Percentiles rank a stretch among this genome's conserved stretches.
Evolutionary conservation across 2,888 invertebrate genomes (phyloP).

Genomic region (Encarsia formosa): DNA sequence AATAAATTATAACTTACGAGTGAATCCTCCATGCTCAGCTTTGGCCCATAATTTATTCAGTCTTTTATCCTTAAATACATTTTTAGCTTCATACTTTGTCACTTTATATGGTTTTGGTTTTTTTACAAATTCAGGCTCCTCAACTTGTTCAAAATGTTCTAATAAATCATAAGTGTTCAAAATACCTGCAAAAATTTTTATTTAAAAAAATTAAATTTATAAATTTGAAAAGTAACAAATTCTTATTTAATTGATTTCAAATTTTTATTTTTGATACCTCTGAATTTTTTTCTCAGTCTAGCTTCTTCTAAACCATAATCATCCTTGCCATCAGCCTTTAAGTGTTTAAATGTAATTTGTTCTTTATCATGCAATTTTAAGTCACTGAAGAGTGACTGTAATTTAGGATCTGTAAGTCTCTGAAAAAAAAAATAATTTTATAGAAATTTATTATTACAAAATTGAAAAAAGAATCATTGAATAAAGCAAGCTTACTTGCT

Average conservation of each 20-base stretch:
- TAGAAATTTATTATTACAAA: conserved; percentile 1
- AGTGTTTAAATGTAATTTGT: conserved; percentile 78
- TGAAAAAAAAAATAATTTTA: conserved; percentile 43
- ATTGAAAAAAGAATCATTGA: neutral
- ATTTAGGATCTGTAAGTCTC: conserved; percentile 77
- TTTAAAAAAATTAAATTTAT: neutral
- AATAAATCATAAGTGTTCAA: conserved; percentile 77
- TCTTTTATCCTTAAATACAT: conserved; percentile 85
- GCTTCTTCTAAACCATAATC: conserved; percentile 83
- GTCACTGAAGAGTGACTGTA: conserved; percentile 83
- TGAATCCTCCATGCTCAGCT: conserved; percentile 84
- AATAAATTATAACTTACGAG: conserved; percentile 51
- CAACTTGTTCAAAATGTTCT: conserved; percentile 73
- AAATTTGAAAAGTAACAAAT: neutral
- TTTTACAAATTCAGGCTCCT: conserved; percentile 53
- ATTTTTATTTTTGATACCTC: conserved; percentile 55
- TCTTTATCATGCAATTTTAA: conserved; percentile 90
- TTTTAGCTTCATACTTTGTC: conserved; percentile 55
- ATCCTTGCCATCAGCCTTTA: conserved; percentile 78
- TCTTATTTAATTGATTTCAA: neutral
- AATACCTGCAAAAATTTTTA: conserved; percentile 53
- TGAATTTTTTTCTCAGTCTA: conserved; percentile 71
- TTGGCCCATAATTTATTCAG: conserved; percentile 85
- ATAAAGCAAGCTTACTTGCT: conserved; percentile 62
- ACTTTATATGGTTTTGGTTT: conserved; percentile 55